Base-by-base conservation (phyloP, 2,797 vertebrate species). In the Sebastes dallii region DNA sequence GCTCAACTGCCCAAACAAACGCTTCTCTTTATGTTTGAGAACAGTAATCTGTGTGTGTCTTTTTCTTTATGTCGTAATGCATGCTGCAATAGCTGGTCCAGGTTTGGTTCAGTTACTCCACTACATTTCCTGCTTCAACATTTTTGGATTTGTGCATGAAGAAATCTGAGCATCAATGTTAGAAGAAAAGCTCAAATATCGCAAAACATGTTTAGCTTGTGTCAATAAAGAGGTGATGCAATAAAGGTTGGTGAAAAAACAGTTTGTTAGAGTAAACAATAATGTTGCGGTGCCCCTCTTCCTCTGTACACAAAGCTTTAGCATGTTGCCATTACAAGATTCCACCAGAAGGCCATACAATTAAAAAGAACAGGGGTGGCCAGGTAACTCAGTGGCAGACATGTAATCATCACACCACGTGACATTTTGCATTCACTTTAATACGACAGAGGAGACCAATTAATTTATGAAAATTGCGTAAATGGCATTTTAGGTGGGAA, bases 401-500 rank as follows among this genome's bases (percentile, higher is more conserved):
- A 13, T 59, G 12, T 27, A 66, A 65, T 76, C 60, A 61, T 74
- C 61, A 50, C 50, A 55, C 7, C 5, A 12, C 5, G 2, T 24
- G 46, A 75, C 50, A 29, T 77, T 81, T 58, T 25, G 5, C 68
- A 52, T 52, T 52, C 8, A 52, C 18, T 18, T 52, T 20, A 52
- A n/a, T 18, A 16, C 18, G 3, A 52, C 46, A 52, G 32, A 16
- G 59, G 29, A 66, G 4, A 60, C 20, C 62, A 36, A 75, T 67
- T 2, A 1, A 62, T 74, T 61, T 12, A 50, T 82, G 61, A 64
- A 50, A 81, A 54, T 52, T 25, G 42, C 39, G 24, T 14, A 14
- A 54, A 73, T 54, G 25, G 4, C 55, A 75, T 84, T 75, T 86
- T 24, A 32, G 9, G 6, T 56, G 39, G 56, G 54, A 62, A 30